Evolutionary conservation across 2,797 vertebrate species (phyloP), one percentile per base, ranked within the genome.

Genomic region (Glossophaga mutica): DNA sequence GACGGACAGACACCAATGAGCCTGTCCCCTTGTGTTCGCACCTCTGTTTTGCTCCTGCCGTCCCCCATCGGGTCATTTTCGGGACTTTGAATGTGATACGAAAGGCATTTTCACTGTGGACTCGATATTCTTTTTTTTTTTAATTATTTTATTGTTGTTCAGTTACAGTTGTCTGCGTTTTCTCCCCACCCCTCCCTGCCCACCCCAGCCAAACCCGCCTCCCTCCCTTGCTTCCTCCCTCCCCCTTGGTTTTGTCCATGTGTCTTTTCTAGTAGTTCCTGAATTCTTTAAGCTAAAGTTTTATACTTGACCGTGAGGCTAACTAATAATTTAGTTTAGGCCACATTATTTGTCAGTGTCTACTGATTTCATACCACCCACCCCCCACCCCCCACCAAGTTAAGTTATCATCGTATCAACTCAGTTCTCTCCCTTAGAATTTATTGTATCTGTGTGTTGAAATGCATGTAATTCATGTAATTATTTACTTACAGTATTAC

Each of bases 401-500:
- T 32, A 68, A 5, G 6, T 87, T 32, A 70, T 9, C 15, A 21
- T 71, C 73, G 77, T 29, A 55, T 70, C 34, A 42, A 44, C 11
- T 84, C 19, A 39, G 65, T 59, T 89, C 65, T 73, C n/a, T 90
- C 26, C 6, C 21, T 34, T 62, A 86, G 78, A 79, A 71, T 1
- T 42, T 5, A 22, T 3, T 22, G 6, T 14, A 57, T 7, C 10
- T 34, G 3, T 57, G 34, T 26, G n/a, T 39, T 34, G 26, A 92
- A 50, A 88, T 37, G 9, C 48, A 52, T 50, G 15, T 39, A 16
- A 87, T 46, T 24, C 39, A 84, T 37, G 9, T 67, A 42, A 67
- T 57, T 90, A 84, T 95, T 67, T 94, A 62, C 24, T 79, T 57
- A 34, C 0, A 78, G 44, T 57, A 74, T 57, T 39, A 26, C 29